Base-by-base conservation (phyloP, 2,888 invertebrate genomes). In the Eledone cirrhosa region DNA sequence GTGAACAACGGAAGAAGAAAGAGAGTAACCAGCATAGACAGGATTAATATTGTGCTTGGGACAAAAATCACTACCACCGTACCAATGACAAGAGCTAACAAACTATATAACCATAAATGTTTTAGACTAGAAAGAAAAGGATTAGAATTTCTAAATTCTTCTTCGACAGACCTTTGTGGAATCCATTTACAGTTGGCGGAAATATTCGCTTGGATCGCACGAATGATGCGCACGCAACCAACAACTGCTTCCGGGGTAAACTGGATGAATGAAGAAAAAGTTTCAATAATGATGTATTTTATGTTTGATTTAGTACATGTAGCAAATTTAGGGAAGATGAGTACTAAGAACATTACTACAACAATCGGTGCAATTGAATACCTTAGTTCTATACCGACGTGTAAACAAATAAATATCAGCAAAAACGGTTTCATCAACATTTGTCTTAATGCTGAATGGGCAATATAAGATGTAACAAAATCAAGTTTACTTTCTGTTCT, bases 361-460 rank as follows among this genome's bases (percentile, higher is more conserved):
- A 85, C 84, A 31, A 88, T 85, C 0, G 88, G 86, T 19, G 86
- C 84, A 78, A 86, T 86, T 65, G 85, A 80, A 76, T 87, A 86
- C 22, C 85, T 79, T 1, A 87, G 81, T 33, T 84, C 83, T 16
- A 86, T 84, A 53, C 81, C 84, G 47, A 85, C 84, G 78, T 88
- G 87, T 27, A 88, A 81, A 65, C 86, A 67, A 65, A 88, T 84
- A 78, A 86, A 88, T 0, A 86, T 33, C 53, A 88, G 78, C 31
- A 87, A 77, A 27, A 87, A 80, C 1, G 88, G 88, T 77, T 88
- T 88, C 87, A 88, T 87, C 77, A 87, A 82, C 88, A 88, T 88
- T 79, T 86, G 86, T 33, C 87, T 75, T 24, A 87, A 78, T 16
- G 88, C 87, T 0, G 86, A 86, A 80, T 88, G 86, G n/a, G 87